phyloP scores from a whole-genome alignment of 2,113 vertebrate species.

The Pelusios castaneus region DNA sequence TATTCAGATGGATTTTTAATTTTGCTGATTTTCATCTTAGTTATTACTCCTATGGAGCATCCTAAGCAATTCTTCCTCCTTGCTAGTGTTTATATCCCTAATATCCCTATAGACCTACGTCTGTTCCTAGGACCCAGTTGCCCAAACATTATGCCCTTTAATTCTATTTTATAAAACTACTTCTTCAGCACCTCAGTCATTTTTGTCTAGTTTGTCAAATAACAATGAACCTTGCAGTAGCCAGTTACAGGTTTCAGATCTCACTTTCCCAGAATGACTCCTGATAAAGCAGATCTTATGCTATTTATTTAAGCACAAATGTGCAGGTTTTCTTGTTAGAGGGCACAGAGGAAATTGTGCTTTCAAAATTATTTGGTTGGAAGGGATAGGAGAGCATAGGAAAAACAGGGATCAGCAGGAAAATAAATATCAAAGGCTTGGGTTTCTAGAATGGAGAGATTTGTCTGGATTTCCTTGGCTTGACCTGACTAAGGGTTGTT shows the following conservation, averaged over 20 bases:
- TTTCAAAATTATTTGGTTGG: conserved; percentile 43
- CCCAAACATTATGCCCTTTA: conserved; percentile 40
- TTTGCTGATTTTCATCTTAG: conserved; percentile 20
- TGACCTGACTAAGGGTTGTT: neutral
- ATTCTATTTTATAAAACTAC: conserved; percentile 42
- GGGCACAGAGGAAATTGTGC: conserved; percentile 49
- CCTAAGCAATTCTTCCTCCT: conserved; percentile 7
- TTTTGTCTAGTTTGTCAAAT: neutral
- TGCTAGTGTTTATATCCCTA: conserved; percentile 27
- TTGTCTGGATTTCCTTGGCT: conserved; percentile 49
- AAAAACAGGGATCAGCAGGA: conserved; percentile 7
- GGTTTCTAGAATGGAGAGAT: neutral
- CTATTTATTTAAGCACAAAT: neutral
- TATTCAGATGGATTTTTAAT: neutral
- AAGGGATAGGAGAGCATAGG: conserved; percentile 25
- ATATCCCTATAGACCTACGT: conserved; percentile 7
- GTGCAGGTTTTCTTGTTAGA: conserved; percentile 19
- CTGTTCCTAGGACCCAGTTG: conserved; percentile 1
- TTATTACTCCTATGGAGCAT: neutral
- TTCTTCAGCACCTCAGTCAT: conserved; percentile 26
- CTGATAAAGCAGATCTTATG: neutral
- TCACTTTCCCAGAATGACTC: neutral
- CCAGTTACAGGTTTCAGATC: neutral
- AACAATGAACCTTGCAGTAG: conserved; percentile 15
- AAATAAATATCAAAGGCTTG: conserved; percentile 47